Conservation (phyloP, 2,113 vertebrate species). For the Bostrychus sinensis region DNA sequence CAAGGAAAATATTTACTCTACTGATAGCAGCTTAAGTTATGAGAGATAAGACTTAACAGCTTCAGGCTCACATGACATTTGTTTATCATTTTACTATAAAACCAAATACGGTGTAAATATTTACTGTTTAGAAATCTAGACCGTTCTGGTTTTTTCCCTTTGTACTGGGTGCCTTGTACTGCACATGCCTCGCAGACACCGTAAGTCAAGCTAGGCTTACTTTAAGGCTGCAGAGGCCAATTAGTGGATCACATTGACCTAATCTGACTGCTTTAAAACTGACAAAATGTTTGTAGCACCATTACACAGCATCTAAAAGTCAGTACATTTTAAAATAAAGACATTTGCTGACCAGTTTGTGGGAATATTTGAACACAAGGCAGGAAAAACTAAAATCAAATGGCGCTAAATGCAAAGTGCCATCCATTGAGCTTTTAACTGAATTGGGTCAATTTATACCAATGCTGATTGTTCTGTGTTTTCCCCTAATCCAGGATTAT, state of each 20-base stretch:
- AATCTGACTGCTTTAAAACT: constrained; percentile 43
- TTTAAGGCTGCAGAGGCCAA: constrained; percentile 60
- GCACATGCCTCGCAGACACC: constrained; percentile 30
- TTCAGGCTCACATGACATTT: constrained; percentile 16
- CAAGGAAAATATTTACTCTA: constrained; percentile 42
- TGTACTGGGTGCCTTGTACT: neutral
- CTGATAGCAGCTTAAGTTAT: constrained; percentile 16
- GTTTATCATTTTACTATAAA: constrained; percentile 31
- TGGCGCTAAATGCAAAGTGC: no score
- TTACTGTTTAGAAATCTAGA: constrained; percentile 12
- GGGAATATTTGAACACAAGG: no score
- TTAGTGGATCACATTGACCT: constrained; percentile 68
- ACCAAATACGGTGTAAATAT: constrained; percentile 25
- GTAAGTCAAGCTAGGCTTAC: constrained; percentile 48
- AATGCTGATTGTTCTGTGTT: neutral
- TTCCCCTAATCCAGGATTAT: neutral
- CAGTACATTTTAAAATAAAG: no score
- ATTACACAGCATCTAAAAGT: constrained; percentile 5
- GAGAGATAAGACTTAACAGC: constrained; percentile 21
- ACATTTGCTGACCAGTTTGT: neutral
- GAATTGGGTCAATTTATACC: neutral
- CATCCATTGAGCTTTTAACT: no score
- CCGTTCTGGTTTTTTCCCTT: neutral
- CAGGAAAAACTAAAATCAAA: no score
- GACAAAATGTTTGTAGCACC: neutral